Base-by-base conservation (phyloP, 1,140 invertebrate species). In the Megathymus violae region DNA sequence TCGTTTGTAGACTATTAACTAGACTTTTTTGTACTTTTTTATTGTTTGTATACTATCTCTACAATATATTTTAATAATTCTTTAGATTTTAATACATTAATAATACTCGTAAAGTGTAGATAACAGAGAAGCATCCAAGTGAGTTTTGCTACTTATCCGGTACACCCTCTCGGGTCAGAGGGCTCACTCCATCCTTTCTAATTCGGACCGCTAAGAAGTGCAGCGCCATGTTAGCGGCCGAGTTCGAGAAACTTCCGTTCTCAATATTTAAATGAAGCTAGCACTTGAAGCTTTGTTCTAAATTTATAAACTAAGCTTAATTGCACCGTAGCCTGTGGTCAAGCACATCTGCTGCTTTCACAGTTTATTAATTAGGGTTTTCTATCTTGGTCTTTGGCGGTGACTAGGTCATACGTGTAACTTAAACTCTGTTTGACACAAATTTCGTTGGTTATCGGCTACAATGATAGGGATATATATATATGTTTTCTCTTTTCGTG, bases 121-220 rank as follows among this genome's bases (percentile, higher is more conserved):
- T 36, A n/a, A 7, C 11, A 11, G 10, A 11, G n/a, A 7, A 36
- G 34, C 1, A 36, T 36, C 11, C 10, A n/a, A 11, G 34, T 11
- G 34, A 36, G 34, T 36, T 36, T 36, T n/a, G 34, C 34, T 36
- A 36, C 34, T 36, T 36, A 36, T 36, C 34, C 34, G 34, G n/a
- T 36, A 36, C 11, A 36, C 11, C 10, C 34, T 36, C 34, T n/a
- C n/a, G n/a, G n/a, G n/a, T n/a, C 4, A 11, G 4, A 36, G 34
- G 0, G 34, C 27, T 31, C 34, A n/a, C 34, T 36, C 34, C 34
- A 36, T 36, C 34, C 34, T 36, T 36, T 36, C 34, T 36, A 36
- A 36, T 36, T 36, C 34, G 34, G 11, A 36, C 34, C 34, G 34
- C 34, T 36, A 36, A 36, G 34, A 9, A 36, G 34, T 11, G 34